Conservation (phyloP, 2,113 vertebrate genomes). For the Channa maculata region DNA sequence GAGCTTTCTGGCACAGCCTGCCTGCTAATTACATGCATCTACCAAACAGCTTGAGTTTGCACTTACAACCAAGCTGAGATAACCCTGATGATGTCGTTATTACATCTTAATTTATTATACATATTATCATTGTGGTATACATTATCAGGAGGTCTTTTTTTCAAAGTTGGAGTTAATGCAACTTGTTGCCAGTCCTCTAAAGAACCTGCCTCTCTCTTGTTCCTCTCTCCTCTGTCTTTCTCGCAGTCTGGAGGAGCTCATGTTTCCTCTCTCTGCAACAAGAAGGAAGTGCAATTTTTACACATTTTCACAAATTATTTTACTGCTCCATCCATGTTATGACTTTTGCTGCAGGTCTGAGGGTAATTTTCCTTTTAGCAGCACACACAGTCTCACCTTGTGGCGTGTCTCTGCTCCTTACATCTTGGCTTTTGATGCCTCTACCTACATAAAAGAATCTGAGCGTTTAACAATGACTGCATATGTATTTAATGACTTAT, state of each 20-base stretch:
- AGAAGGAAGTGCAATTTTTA: background rate
- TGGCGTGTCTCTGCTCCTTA: conserved; percentile 72
- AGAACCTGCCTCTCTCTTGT: conserved; percentile 58
- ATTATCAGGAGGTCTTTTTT: too few species aligned
- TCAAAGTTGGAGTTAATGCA: too few species aligned
- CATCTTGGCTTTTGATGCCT: conserved; percentile 57
- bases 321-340: background rate
- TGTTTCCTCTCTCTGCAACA: conserved; percentile 57
- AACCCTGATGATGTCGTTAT: too few species aligned
- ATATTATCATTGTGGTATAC: too few species aligned
- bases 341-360: background rate
- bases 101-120: too few species aligned
- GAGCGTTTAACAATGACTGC: background rate
- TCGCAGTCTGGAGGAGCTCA: conserved; percentile 64
- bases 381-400: conserved; percentile 62
- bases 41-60: too few species aligned
- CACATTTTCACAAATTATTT: background rate
- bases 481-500: background rate
- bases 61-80: too few species aligned
- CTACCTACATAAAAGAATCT: conserved; percentile 9
- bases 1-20: conserved; percentile 12
- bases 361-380: background rate
- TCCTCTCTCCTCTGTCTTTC: conserved; percentile 61
- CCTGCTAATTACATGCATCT: conserved; percentile 50
- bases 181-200: too few species aligned